Evolutionary conservation across 2,797 vertebrate species (phyloP).

Genomic region (Cheirogaleus major): DNA sequence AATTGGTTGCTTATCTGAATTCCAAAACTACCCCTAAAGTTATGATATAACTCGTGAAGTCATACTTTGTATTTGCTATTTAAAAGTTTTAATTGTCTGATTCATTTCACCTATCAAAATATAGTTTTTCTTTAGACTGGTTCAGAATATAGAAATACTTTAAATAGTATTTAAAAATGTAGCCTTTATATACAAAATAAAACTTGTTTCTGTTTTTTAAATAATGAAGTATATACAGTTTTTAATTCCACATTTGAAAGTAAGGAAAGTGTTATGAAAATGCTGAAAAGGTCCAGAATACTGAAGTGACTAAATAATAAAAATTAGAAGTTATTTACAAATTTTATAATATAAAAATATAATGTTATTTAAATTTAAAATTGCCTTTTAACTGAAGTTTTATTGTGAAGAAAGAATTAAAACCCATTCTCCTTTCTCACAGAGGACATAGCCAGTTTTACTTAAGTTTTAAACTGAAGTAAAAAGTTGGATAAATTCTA

Average conservation of each 20-base stretch:
- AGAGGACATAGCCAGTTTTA: not conserved
- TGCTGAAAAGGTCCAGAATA: not conserved
- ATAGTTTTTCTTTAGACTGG: not conserved
- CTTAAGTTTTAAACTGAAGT: not conserved
- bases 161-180: not conserved
- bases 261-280: not conserved
- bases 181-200: not conserved
- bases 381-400: not conserved
- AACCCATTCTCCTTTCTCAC: not conserved
- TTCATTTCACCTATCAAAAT: not conserved
- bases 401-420: not conserved
- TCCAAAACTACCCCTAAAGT: not conserved
- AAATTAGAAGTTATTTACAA: not conserved
- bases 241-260: not conserved
- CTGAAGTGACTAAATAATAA: not conserved
- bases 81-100: not conserved
- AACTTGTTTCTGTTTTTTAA: not conserved
- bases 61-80: not conserved
- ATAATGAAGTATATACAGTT: not conserved
- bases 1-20: not conserved
- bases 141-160: not conserved
- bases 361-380: not conserved
- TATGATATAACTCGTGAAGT: not conserved
- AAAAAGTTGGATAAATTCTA: not conserved
- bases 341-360: not conserved